Conservation (phyloP, 2,113 vertebrate species). For the Oreochromis spilurus region DNA sequence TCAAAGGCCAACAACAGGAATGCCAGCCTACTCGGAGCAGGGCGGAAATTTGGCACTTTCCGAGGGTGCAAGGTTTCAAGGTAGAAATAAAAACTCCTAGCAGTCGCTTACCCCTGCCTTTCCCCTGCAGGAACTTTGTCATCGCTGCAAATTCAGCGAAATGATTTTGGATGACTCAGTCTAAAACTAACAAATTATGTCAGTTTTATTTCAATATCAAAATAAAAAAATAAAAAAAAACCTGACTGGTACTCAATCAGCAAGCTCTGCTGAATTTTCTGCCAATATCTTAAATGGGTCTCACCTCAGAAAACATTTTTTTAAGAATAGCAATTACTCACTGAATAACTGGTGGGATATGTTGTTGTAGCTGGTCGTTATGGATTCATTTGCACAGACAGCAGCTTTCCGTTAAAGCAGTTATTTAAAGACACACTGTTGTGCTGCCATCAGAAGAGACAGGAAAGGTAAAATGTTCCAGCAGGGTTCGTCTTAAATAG, state of each 20-base stretch:
- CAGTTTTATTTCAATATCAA: constrained; percentile 27
- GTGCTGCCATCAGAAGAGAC: not conserved
- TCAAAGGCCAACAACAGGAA: not conserved
- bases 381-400: not conserved
- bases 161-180: constrained; percentile 17
- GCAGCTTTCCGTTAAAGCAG: not conserved
- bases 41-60: constrained; percentile 46
- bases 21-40: constrained; percentile 1
- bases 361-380: constrained; percentile 5
- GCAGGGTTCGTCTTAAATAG: no score
- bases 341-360: constrained; percentile 9
- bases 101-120: constrained; percentile 26
- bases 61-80: constrained; percentile 33
- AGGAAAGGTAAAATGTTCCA: not conserved
- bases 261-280: not conserved
- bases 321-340: constrained; percentile 11
- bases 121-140: constrained; percentile 45
- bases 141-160: constrained; percentile 40
- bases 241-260: not conserved
- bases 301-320: constrained; percentile 18
- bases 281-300: constrained; percentile 19
- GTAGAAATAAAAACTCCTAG: not conserved
- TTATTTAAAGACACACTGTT: not conserved
- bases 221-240: not conserved
- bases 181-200: constrained; percentile 53